phyloP scores from a whole-genome alignment of 1,140 invertebrate genomes.

The Proctacanthus coquilletti region DNA sequence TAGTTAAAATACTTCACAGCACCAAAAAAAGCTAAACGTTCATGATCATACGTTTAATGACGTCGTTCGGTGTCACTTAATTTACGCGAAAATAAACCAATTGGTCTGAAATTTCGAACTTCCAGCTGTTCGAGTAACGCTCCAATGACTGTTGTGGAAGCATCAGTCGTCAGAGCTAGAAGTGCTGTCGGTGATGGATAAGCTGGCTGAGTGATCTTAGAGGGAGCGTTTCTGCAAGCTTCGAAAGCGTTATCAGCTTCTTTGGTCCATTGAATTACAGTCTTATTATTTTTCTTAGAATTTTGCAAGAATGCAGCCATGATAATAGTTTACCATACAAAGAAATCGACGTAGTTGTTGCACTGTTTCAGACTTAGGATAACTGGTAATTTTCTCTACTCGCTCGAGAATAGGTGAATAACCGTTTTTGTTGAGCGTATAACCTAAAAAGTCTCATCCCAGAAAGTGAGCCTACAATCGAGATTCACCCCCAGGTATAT shows the following conservation, averaged over 20 bases:
- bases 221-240: slow-evolving; percentile 11
- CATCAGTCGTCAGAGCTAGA: slow-evolving; percentile 11
- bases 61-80: slow-evolving; percentile 18
- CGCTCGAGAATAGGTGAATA: too few species aligned
- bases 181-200: slow-evolving; percentile 5
- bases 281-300: slow-evolving; percentile 9
- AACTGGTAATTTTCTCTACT: slow-evolving; percentile 7
- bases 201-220: slow-evolving; percentile 5
- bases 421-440: too few species aligned
- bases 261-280: slow-evolving; percentile 11
- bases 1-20: slow-evolving; percentile 22
- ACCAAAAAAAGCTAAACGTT: slow-evolving; percentile 32
- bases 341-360: background rate
- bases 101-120: slow-evolving; percentile 11
- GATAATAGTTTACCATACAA: background rate
- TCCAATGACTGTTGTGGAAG: slow-evolving; percentile 12
- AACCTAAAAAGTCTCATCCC: too few species aligned
- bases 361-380: slow-evolving; percentile 1
- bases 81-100: slow-evolving; percentile 29
- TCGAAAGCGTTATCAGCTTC: slow-evolving; percentile 11
- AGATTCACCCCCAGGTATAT: too few species aligned
- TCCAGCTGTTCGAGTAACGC: slow-evolving; percentile 12
- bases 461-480: too few species aligned
- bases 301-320: background rate
- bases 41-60: slow-evolving; percentile 30